Percentiles rank a stretch among this genome's conserved stretches.
Conservation (phyloP, 2,888 invertebrate species). For the Helleia helle region DNA sequence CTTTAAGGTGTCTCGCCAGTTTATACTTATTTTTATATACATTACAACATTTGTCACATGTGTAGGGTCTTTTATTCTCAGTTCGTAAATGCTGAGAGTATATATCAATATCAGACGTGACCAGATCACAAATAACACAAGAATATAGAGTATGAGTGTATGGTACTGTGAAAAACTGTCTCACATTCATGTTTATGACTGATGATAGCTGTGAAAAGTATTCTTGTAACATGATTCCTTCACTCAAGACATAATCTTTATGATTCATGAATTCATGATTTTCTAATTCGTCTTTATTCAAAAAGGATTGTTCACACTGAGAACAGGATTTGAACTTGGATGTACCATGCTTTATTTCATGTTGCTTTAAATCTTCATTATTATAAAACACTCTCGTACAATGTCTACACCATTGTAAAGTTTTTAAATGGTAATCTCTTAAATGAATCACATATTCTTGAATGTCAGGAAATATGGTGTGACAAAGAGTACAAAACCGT, state of each 20-base stretch:
- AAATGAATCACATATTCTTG: slow-evolving; percentile 40
- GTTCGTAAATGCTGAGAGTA: slow-evolving; percentile 37
- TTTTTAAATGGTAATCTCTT: slow-evolving; percentile 32
- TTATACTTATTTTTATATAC: slow-evolving; percentile 26
- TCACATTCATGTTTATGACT: slow-evolving; percentile 35
- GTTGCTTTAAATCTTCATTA: slow-evolving; percentile 19
- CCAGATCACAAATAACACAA: slow-evolving; percentile 32
- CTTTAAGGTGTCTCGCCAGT: slow-evolving; percentile 27
- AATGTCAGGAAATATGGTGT: slow-evolving; percentile 24
- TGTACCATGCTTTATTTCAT: slow-evolving; percentile 35
- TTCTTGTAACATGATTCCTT: slow-evolving; percentile 33
- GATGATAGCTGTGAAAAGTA: slow-evolving; percentile 34
- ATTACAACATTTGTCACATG: slow-evolving; percentile 36
- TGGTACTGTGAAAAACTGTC: slow-evolving; percentile 27
- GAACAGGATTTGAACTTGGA: slow-evolving; percentile 30
- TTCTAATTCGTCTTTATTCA: slow-evolving; percentile 25
- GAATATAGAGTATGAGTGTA: slow-evolving; percentile 19
- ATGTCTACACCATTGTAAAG: slow-evolving; percentile 32
- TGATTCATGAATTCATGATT: slow-evolving; percentile 31
- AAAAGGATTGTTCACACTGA: slow-evolving; percentile 32
- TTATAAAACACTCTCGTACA: slow-evolving; percentile 39
- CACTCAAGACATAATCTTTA: slow-evolving; percentile 30
- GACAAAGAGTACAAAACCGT: slow-evolving; percentile 38
- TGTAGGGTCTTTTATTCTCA: slow-evolving; percentile 24
- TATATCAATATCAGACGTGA: slow-evolving; percentile 13